Evolutionary conservation across 1,140 invertebrate genomes (phyloP).

Genomic region (Anastrepha obliqua): DNA sequence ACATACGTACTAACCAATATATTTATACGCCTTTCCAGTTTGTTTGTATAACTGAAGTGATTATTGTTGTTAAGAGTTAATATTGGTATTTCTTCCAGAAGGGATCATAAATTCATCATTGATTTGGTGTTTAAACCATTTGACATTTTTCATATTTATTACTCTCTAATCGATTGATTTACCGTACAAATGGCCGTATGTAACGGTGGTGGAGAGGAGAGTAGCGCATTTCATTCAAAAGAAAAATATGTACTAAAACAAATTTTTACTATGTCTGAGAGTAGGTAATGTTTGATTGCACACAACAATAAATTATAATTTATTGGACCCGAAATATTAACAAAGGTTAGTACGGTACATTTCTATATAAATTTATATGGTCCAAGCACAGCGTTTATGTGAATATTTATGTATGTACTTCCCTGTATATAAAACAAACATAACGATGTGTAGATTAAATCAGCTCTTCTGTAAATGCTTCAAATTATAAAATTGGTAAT

Average conservation of each 20-base stretch:
- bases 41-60: constrained; percentile 35
- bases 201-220: background rate
- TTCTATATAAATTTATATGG: no score
- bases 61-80: constrained; percentile 20
- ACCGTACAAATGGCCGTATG: constrained; percentile 10
- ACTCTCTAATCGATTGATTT: constrained; percentile 63
- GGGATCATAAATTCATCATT: constrained; percentile 71
- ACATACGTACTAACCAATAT: background rate
- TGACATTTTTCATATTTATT: constrained; percentile 51
- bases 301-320: background rate
- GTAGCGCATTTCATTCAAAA: background rate
- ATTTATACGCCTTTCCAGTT: constrained; percentile 17
- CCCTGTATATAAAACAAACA: no score
- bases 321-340: background rate
- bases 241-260: background rate
- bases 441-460: no score
- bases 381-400: no score
- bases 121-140: constrained; percentile 58
- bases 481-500: no score
- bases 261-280: background rate
- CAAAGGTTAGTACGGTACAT: no score
- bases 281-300: background rate
- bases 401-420: no score
- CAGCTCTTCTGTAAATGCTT: no score
- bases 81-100: constrained; percentile 58